Percentiles rank a stretch among this genome's conserved stretches.
Evolutionary conservation across 2,888 invertebrate species (phyloP).

Genomic region (Elmis aenea): DNA sequence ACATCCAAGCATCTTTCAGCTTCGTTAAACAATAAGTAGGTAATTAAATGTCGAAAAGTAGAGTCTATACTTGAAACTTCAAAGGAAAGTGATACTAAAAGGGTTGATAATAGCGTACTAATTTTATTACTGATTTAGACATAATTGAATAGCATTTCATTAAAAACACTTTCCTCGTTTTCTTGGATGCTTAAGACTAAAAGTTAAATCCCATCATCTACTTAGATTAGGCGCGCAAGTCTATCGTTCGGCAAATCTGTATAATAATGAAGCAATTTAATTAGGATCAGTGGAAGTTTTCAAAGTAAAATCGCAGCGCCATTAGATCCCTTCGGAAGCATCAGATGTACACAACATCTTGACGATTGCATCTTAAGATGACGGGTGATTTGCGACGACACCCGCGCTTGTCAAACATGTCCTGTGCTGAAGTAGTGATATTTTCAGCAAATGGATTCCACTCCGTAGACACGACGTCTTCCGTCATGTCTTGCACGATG

Average conservation of each 20-base stretch:
- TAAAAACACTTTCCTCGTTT: conserved; percentile 15
- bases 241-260: conserved; percentile 13
- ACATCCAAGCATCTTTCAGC: too few species aligned
- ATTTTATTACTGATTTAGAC: conserved; percentile 12
- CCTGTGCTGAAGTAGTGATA: conserved; percentile 10
- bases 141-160: conserved; percentile 12
- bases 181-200: conserved; percentile 14
- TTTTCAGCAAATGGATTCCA: conserved; percentile 18
- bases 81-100: conserved; percentile 1
- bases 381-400: conserved; percentile 14
- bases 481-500: conserved; percentile 27
- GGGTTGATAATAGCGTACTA: neutral
- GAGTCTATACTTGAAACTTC: neutral
- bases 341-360: too few species aligned
- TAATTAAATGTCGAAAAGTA: too few species aligned
- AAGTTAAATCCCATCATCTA: conserved; percentile 19
- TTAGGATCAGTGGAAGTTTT: conserved; percentile 15
- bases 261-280: conserved; percentile 17
- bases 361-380: too few species aligned
- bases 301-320: too few species aligned
- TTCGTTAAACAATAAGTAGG: too few species aligned
- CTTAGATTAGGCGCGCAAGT: conserved; percentile 16
- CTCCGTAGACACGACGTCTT: conserved; percentile 18
- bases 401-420: conserved; percentile 16
- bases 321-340: too few species aligned